These are phyloP conservation scores for Macroramphosus scolopax DNA, from an alignment of 2,797 vertebrate species.

Conservation along the genomic window DNA sequence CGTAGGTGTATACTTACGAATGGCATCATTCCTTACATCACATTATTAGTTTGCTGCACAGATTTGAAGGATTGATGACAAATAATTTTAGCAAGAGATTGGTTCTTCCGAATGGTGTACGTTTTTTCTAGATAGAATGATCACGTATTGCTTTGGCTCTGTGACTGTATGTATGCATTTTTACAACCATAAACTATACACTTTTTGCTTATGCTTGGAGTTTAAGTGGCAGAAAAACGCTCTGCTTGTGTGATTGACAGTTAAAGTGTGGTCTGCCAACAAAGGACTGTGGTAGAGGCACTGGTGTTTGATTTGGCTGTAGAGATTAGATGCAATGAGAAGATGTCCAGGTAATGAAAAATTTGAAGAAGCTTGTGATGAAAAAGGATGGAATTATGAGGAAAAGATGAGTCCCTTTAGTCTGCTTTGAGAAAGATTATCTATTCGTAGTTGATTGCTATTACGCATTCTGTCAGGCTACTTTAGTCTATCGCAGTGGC, in stretches of 20 bases:
- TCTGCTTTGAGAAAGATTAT: slow-evolving; percentile 6
- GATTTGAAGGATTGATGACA: too few relatives aligned
- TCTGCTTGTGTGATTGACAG: slow-evolving; percentile 29
- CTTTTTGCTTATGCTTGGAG: neutral
- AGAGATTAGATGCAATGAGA: slow-evolving; percentile 23
- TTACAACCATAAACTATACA: neutral
- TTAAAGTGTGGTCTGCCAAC: slow-evolving; percentile 24
- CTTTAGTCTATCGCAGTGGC: neutral
- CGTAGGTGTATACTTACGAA: too few relatives aligned
- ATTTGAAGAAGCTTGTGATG: neutral
- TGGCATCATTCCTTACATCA: too few relatives aligned
- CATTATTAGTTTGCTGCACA: too few relatives aligned
- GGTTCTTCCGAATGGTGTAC: too few relatives aligned
- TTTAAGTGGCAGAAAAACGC: slow-evolving; percentile 15
- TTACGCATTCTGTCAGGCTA: neutral
- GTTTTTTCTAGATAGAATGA: too few relatives aligned
- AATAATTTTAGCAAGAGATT: too few relatives aligned
- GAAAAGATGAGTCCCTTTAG: neutral
- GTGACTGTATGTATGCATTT: neutral
- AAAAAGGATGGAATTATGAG: neutral
- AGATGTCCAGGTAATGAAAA: neutral
- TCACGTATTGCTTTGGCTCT: neutral
- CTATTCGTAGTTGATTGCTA: neutral
- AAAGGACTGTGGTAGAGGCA: slow-evolving; percentile 17
- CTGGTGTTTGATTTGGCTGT: slow-evolving; percentile 15